Evolutionary conservation across 2,113 vertebrate genomes (phyloP).

Genomic region (Struthio camelus): DNA sequence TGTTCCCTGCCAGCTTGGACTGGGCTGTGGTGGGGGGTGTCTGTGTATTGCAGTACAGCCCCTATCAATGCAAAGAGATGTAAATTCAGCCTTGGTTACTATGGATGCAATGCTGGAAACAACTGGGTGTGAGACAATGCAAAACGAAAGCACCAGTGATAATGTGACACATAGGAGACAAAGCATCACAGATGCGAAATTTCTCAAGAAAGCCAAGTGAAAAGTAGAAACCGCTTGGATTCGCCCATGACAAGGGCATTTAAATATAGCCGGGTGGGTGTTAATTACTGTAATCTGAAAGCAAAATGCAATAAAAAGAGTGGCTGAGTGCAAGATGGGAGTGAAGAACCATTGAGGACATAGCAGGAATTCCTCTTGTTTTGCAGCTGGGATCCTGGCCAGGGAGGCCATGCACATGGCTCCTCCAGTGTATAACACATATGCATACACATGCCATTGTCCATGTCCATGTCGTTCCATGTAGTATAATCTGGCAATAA

Average conservation of each 20-base stretch:
- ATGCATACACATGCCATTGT: not conserved
- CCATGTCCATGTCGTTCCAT: not conserved
- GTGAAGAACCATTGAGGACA: not conserved
- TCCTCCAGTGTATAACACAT: fast-evolving
- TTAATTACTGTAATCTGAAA: not conserved
- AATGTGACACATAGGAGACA: not conserved
- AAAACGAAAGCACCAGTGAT: not conserved
- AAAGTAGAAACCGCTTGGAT: not conserved
- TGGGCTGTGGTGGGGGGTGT: too few species aligned
- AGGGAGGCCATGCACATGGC: not conserved
- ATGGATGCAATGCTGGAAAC: not conserved
- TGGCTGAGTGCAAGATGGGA: not conserved
- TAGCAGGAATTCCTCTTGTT: not conserved
- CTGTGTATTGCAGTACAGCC: fast-evolving
- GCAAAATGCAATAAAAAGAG: not conserved
- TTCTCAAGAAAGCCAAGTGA: not conserved
- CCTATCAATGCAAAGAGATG: not conserved
- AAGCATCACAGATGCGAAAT: not conserved
- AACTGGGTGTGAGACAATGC: fast-evolving
- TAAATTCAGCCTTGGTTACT: not conserved
- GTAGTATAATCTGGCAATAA: not conserved
- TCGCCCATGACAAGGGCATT: not conserved
- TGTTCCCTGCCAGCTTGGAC: too few species aligned
- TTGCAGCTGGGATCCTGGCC: not conserved
- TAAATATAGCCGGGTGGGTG: not conserved